Conservation (phyloP, 2,113 vertebrate genomes). For the Dolichotis patagonum region DNA sequence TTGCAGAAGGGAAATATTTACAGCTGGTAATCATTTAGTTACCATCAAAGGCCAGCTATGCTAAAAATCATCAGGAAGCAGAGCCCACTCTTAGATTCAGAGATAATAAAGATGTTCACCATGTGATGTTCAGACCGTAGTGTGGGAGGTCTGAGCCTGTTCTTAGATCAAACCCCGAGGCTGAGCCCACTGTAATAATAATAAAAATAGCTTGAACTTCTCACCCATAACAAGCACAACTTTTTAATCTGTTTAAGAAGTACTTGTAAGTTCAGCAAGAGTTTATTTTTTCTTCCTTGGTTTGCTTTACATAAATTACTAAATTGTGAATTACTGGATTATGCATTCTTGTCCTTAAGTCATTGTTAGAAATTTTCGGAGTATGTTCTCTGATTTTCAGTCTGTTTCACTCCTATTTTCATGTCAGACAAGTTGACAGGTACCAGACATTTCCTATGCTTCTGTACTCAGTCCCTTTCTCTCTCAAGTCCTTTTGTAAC, state of each 20-base stretch:
- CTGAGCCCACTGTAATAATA: constrained; percentile 48
- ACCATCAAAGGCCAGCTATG: constrained; percentile 42
- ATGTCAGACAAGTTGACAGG: not conserved
- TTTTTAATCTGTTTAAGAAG: constrained; percentile 49
- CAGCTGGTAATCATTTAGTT: constrained; percentile 51
- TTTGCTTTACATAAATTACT: constrained; percentile 15
- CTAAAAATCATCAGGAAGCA: constrained; percentile 67
- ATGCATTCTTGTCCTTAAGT: not conserved
- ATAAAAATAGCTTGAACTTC: constrained; percentile 80
- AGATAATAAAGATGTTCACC: constrained; percentile 56
- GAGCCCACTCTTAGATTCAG: constrained; percentile 72
- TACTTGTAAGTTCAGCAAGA: not conserved
- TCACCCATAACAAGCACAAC: constrained; percentile 52
- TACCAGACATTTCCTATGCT: not conserved
- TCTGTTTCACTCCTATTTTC: constrained; percentile 2
- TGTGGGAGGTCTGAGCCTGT: constrained; percentile 65
- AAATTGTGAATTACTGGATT: not conserved
- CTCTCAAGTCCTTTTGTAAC: not conserved
- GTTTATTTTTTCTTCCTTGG: not conserved
- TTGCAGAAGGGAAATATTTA: not conserved
- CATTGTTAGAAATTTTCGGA: constrained; percentile 3
- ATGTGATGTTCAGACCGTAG: constrained; percentile 45
- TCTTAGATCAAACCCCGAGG: constrained; percentile 58
- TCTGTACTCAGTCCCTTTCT: not conserved
- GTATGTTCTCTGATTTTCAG: not conserved